phyloP scores from a whole-genome alignment of 2,797 vertebrate species.

The Muscicapa comitata region DNA sequence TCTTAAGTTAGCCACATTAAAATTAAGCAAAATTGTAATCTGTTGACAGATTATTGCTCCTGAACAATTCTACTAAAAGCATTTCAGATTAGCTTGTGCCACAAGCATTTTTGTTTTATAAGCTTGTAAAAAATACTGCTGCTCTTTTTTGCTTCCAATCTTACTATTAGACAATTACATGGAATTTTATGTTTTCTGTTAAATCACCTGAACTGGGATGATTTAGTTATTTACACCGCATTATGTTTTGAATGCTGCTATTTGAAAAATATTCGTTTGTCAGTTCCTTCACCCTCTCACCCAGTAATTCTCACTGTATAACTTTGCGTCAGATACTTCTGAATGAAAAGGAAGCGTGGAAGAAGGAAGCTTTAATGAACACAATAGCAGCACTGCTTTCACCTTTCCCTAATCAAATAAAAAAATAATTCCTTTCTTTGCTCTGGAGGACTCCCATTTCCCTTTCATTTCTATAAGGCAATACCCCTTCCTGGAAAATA shows the following conservation, averaged over 20 bases:
- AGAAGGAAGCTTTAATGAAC: neutral
- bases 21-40: constrained; percentile 87
- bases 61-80: constrained; percentile 81
- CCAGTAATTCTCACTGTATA: neutral
- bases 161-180: constrained; percentile 34
- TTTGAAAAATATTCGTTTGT: neutral
- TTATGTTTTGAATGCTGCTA: neutral
- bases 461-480: neutral
- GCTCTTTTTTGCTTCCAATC: constrained; percentile 36
- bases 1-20: constrained; percentile 86
- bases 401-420: constrained; percentile 12
- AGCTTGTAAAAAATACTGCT: constrained; percentile 69
- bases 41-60: constrained; percentile 83
- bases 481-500: neutral
- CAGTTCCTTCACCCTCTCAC: neutral
- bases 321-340: constrained; percentile 17
- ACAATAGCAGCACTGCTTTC: constrained; percentile 27
- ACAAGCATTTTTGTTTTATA: constrained; percentile 76
- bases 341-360: neutral
- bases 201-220: constrained; percentile 34
- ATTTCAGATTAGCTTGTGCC: constrained; percentile 78
- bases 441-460: neutral
- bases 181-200: constrained; percentile 49
- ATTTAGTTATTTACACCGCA: neutral
- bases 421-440: neutral